Evolutionary conservation across 1,140 invertebrate species (phyloP).

Genomic region (Episyrphus balteatus): DNA sequence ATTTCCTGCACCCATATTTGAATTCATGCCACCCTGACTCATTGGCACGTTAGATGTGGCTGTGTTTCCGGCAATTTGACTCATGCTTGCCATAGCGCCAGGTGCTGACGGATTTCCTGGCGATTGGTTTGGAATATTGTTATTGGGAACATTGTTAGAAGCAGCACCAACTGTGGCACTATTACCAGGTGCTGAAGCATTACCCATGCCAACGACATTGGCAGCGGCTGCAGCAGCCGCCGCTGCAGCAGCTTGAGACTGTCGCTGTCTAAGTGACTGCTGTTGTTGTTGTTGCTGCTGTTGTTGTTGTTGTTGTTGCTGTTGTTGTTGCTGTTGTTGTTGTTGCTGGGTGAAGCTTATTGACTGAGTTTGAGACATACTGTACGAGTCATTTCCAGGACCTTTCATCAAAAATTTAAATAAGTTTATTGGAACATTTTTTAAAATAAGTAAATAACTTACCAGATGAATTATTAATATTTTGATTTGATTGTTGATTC

Average conservation of each 20-base stretch:
- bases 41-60: constrained; percentile 9
- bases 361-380: constrained; percentile 66
- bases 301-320: constrained; percentile 23
- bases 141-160: neutral
- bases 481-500: constrained; percentile 37
- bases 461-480: constrained; percentile 34
- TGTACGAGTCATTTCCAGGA: constrained; percentile 51
- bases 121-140: neutral
- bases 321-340: constrained; percentile 23
- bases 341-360: constrained; percentile 72
- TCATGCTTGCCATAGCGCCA: constrained; percentile 5
- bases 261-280: constrained; percentile 15
- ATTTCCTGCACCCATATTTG: neutral
- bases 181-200: neutral
- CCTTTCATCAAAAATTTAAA: constrained; percentile 20
- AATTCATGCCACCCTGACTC: neutral
- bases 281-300: constrained; percentile 15
- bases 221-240: constrained; percentile 19
- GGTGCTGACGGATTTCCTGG: neutral
- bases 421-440: neutral
- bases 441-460: neutral
- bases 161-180: no score
- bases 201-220: constrained; percentile 2
- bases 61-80: constrained; percentile 8
- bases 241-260: constrained; percentile 7